phyloP scores from a whole-genome alignment of 2,888 invertebrate species.

The Athetis lepigone region DNA sequence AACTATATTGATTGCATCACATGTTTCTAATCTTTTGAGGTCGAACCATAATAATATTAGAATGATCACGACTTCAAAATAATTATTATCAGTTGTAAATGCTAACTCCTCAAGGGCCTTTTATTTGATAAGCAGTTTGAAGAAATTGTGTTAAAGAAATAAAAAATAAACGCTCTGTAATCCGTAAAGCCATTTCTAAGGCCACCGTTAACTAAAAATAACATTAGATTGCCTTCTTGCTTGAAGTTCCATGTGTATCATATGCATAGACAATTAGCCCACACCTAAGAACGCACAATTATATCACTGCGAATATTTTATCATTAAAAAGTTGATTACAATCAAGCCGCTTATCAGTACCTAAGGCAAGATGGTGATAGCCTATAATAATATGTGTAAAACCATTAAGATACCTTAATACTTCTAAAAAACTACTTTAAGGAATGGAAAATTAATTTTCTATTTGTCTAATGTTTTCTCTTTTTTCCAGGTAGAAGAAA shows the following conservation, averaged over 20 bases:
- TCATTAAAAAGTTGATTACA: slow-evolving; percentile 3
- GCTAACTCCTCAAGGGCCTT: neutral
- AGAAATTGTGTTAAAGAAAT: neutral
- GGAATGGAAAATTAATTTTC: neutral
- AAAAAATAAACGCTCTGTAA: neutral
- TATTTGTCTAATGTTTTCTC: slow-evolving; percentile 18
- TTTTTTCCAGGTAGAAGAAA: slow-evolving; percentile 93
- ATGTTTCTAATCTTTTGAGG: slow-evolving; percentile 40
- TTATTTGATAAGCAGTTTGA: slow-evolving; percentile 8
- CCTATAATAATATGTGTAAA: neutral
- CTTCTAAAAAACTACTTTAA: slow-evolving; percentile 3
- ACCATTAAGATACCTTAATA: slow-evolving; percentile 2
- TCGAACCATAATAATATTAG: slow-evolving; percentile 25
- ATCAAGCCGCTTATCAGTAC: neutral
- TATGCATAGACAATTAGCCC: neutral
- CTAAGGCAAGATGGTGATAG: neutral
- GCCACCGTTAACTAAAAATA: neutral
- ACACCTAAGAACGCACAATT: neutral
- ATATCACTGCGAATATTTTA: neutral
- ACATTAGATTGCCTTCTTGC: slow-evolving; percentile 1
- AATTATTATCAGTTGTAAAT: slow-evolving; percentile 19
- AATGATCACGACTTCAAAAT: slow-evolving; percentile 14
- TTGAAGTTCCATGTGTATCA: neutral
- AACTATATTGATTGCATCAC: slow-evolving; percentile 29
- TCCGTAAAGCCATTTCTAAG: neutral